Percentiles rank a stretch among this genome's conserved stretches.
Evolutionary conservation across 2,113 vertebrate genomes (phyloP).

Genomic region (Labrus mixtus): DNA sequence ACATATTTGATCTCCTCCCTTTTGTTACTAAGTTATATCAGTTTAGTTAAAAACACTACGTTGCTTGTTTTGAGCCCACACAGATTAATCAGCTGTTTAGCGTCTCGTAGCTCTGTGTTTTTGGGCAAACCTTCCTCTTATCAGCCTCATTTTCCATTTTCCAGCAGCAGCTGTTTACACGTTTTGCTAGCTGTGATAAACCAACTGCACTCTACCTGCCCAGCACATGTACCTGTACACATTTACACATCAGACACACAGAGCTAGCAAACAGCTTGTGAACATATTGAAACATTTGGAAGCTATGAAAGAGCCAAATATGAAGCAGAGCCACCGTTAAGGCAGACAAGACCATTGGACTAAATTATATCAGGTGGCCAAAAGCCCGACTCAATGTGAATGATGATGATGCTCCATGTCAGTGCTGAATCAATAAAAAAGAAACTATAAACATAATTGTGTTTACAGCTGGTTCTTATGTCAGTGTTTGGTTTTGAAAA

Average conservation of each 20-base stretch:
- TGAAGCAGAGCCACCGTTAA: not conserved
- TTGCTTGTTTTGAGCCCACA: too few relatives aligned
- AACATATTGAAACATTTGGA: not conserved
- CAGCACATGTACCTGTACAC: not conserved
- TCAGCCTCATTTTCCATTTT: not conserved
- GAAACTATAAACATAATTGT: not conserved
- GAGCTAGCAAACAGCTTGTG: not conserved
- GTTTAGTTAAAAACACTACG: too few relatives aligned
- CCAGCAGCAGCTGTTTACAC: not conserved
- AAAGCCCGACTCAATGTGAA: not conserved
- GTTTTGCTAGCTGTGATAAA: not conserved
- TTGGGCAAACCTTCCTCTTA: not conserved
- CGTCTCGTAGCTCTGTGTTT: too few relatives aligned
- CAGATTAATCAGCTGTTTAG: too few relatives aligned
- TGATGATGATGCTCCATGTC: not conserved
- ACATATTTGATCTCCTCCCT: too few relatives aligned
- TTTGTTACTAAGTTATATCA: too few relatives aligned
- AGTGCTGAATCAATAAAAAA: too few relatives aligned
- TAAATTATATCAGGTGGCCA: not conserved
- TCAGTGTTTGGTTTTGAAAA: too few relatives aligned
- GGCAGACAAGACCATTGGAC: too few relatives aligned
- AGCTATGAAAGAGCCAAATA: not conserved
- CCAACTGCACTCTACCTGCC: not conserved
- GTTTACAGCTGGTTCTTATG: not conserved
- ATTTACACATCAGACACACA: not conserved